Evolutionary conservation across 2,797 vertebrate species (phyloP).

Genomic region (Enteromius thamalakanensis): DNA sequence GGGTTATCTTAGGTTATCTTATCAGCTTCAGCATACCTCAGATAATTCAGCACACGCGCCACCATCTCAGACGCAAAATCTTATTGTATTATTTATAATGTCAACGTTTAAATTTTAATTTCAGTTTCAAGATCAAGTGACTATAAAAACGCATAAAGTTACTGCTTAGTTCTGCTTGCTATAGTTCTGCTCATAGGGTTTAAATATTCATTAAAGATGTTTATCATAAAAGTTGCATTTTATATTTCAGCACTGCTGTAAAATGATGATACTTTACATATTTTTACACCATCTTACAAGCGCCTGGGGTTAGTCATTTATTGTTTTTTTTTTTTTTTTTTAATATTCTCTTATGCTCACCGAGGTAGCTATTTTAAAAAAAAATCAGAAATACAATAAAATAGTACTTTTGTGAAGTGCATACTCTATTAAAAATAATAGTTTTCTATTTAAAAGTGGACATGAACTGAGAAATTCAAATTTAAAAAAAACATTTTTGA

Average conservation of each 20-base stretch:
- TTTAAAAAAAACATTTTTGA: background rate
- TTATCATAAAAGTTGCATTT: background rate
- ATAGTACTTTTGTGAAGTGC: background rate
- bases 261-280: background rate
- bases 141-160: background rate
- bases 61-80: background rate
- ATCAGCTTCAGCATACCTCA: conserved; percentile 56
- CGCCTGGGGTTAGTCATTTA: background rate
- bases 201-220: background rate
- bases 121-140: background rate
- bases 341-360: background rate
- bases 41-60: background rate
- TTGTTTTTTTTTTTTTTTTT: background rate
- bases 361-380: background rate
- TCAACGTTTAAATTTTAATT: background rate
- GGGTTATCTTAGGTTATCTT: conserved; percentile 58
- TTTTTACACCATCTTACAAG: background rate
- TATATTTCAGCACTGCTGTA: no score
- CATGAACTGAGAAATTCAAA: background rate
- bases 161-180: background rate
- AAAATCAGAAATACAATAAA: background rate
- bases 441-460: background rate
- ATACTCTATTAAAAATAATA: background rate
- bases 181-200: background rate
- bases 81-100: background rate